Evolutionary conservation across 2,888 invertebrate genomes (phyloP), one percentile per base, ranked within the genome.

Genomic region (Pandemis cinnamomeana): DNA sequence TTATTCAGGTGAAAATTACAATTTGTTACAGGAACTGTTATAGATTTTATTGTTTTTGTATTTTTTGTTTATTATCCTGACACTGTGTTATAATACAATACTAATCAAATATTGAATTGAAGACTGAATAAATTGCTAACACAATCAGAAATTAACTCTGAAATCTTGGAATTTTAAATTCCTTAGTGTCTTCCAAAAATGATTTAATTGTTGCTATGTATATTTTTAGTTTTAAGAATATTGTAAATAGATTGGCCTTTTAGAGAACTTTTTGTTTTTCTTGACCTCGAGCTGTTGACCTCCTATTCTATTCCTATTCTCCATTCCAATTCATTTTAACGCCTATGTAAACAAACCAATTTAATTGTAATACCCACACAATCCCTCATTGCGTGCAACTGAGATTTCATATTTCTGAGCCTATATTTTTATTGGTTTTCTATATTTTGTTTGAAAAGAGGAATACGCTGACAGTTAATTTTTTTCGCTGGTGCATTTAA

Each of bases 191-290:
- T 79, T 77, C 79, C 79, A 78, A 78, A 73, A 78, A 73, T 80
- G 75, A 15, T 78, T 77, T 80, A 79, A 76, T 75, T 79, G 77
- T 77, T 75, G 64, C 61, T 70, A 77, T 71, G 61, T 75, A 70
- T 70, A 73, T 66, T 13, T 58, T 69, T 60, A 60, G 71, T 71
- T 74, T 64, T 83, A 83, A 83, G 81, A 77, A 81, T 78, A 83
- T 80, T 85, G 81, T 84, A 83, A 75, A 87, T 85, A 87, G 81
- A 81, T 78, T 77, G 79, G 77, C 75, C 79, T 81, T 83, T 83
- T 82, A 83, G 78, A 79, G 69, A 67, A 67, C 11, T 42, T 13
- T 20, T 67, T 55, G 44, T 5, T 55, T 20, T 44, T 44, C 13
- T 55, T 55, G 7, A 20, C 53, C 53, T 15, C 7, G 7, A 15